These are phyloP conservation scores for Nothoprocta pentlandii DNA, from an alignment of 2,113 vertebrate species.

Conservation along the genomic window DNA sequence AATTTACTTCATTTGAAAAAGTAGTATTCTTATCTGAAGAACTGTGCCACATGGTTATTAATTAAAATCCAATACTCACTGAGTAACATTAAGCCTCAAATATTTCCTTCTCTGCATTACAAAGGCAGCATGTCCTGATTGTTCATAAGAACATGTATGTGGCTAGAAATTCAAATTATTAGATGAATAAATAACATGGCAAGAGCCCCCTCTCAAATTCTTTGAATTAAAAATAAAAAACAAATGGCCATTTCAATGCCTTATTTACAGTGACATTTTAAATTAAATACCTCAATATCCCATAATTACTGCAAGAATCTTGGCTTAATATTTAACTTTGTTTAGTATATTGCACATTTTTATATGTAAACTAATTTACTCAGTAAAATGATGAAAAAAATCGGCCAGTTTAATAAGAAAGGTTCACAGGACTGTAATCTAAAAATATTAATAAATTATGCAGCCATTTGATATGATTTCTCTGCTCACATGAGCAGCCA, in stretches of 20 bases:
- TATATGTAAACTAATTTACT: constrained; percentile 47
- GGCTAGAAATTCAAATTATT: constrained; percentile 63
- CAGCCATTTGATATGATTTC: constrained; percentile 59
- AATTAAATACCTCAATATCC: constrained; percentile 65
- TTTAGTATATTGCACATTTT: constrained; percentile 46
- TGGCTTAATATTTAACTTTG: constrained; percentile 52
- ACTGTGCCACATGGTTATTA: constrained; percentile 43
- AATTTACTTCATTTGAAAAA: background rate
- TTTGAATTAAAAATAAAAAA: constrained; percentile 73
- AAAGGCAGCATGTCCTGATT: constrained; percentile 59
- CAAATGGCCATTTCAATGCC: constrained; percentile 37
- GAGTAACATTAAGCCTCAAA: constrained; percentile 51
- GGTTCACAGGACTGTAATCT: constrained; percentile 59
- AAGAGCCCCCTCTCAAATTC: background rate
- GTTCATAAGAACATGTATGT: constrained; percentile 48
- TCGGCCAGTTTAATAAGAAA: constrained; percentile 47
- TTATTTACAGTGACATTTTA: constrained; percentile 70
- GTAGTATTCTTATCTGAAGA: constrained; percentile 22
- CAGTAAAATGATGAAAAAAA: constrained; percentile 56
- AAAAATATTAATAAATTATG: constrained; percentile 55
- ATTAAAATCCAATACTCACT: constrained; percentile 66
- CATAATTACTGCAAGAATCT: constrained; percentile 55
- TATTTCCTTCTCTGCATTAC: constrained; percentile 63
- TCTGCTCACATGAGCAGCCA: constrained; percentile 37
- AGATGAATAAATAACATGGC: constrained; percentile 73